Evolutionary conservation across 2,888 invertebrate species (phyloP).

Genomic region (Megalurothrips usitatus): DNA sequence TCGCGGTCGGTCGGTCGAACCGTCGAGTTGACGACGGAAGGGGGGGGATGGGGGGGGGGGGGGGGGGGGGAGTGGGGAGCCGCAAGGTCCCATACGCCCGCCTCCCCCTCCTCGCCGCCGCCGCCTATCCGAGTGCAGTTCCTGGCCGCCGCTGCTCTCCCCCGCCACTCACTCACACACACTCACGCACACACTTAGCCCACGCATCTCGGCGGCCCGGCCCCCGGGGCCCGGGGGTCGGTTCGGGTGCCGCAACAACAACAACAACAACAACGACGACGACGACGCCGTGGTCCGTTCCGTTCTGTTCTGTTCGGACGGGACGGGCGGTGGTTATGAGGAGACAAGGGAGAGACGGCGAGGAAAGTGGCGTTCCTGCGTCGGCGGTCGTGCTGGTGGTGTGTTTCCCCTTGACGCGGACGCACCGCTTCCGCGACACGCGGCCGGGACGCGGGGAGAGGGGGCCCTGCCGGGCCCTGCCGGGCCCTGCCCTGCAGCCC

Average conservation of each 20-base stretch:
- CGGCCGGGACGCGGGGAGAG: no score
- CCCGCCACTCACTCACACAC: no score
- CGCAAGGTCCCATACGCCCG: neutral
- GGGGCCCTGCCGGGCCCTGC: no score
- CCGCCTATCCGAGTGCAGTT: no score
- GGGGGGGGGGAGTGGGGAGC: neutral
- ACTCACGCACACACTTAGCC: neutral
- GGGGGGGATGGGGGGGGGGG: neutral
- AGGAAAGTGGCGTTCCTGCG: neutral
- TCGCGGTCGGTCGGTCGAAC: neutral
- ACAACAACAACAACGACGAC: no score
- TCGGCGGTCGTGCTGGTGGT: no score
- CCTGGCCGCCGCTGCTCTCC: no score
- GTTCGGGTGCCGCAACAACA: no score
- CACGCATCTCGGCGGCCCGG: neutral
- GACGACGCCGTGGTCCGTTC: neutral
- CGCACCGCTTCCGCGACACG: no score
- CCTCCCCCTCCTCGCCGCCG: neutral
- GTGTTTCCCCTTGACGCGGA: no score
- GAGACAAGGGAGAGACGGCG: neutral
- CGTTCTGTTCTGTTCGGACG: neutral
- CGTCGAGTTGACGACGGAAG: neutral
- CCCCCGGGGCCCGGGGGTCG: neutral
- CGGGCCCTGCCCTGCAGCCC: no score
- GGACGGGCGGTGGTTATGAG: neutral